Base-by-base conservation (phyloP, 2,797 vertebrate genomes). In the Crax fasciolata region DNA sequence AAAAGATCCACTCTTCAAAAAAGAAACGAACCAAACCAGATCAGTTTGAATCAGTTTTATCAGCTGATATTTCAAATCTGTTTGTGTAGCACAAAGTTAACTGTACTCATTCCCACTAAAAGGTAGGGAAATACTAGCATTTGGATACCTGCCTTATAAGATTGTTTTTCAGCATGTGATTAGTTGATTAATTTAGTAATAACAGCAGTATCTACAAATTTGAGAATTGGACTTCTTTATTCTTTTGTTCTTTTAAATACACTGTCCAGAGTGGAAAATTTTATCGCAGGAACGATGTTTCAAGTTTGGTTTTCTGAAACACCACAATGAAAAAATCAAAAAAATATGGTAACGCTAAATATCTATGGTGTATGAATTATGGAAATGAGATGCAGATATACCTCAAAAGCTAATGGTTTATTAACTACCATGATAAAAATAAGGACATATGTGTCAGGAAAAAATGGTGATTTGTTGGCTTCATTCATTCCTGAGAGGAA, bases 121-220 rank as follows among this genome's bases (percentile, higher is more conserved):
- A 27, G 49, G 16, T 5, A 63, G 27, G n/a, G 43, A 72, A 18
- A 39, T 76, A n/a, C 14, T 77, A 61, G 14, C 28, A 39, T 63
- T n/a, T 87, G 32, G 16, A 67, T 72, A 32, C 39, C 66, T 84
- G 87, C 76, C 51, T 61, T 85, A 28, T 49, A 73, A 39, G 24
- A 81, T 17, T 23, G 6, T 30, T 87, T 79, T 90, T 89, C 10
- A 35, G 51, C 41, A 35, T 32, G 28, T 86, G 96, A 76, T 94
- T 89, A 74, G 9, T 75, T 92, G 46, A 51, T 86, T 89, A 46
- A 62, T 90, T 87, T 81, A 41, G 44, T 73, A 91, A 89, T 41
- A 48, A 72, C 67, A 89, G 52, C 54, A 57, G 51, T 24, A 55
- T 90, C 58, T 74, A 63, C 43, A 81, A 73, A 72, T 30, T 13